These are phyloP conservation scores for Phyllopteryx taeniolatus DNA, from an alignment of 2,113 vertebrate genomes.

Conservation along the genomic window DNA sequence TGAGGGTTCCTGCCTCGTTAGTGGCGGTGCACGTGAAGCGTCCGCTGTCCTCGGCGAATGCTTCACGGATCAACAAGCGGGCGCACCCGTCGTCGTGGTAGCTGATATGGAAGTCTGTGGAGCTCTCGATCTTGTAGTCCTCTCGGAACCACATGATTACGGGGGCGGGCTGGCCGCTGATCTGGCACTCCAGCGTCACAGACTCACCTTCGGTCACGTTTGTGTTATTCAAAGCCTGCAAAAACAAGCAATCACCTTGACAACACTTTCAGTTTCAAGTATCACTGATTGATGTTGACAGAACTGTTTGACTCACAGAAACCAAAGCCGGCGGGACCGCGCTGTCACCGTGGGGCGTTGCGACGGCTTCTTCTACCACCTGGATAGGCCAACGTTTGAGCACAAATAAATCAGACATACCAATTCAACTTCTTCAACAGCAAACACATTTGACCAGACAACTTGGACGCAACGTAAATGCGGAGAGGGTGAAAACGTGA, in stretches of 20 bases:
- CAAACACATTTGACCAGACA: too few species aligned
- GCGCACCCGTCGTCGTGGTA: constrained; percentile 78
- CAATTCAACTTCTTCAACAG: not conserved
- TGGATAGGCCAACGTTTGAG: constrained; percentile 27
- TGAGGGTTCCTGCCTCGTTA: constrained; percentile 88
- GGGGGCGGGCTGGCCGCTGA: constrained; percentile 85
- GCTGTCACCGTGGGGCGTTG: constrained; percentile 43
- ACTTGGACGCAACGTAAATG: too few species aligned
- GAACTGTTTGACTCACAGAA: constrained; percentile 54
- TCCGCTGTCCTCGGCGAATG: constrained; percentile 96
- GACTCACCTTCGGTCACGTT: constrained; percentile 93
- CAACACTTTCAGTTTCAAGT: rapidly evolving
- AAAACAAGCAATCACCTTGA: not conserved
- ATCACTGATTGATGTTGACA: not conserved
- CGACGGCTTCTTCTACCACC: constrained; percentile 53
- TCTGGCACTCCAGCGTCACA: constrained; percentile 89
- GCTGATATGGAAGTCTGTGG: constrained; percentile 94
- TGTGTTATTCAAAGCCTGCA: constrained; percentile 85
- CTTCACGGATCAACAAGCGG: constrained; percentile 89
- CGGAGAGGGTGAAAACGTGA: not conserved
- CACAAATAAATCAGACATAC: not conserved
- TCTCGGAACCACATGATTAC: constrained; percentile 93
- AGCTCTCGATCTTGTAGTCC: constrained; percentile 95
- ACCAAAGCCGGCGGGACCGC: constrained; percentile 66
- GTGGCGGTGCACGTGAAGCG: constrained; percentile 94